Evolutionary conservation across 1,140 invertebrate genomes (phyloP).

Genomic region (Aphaenogaster ashmeadi): DNA sequence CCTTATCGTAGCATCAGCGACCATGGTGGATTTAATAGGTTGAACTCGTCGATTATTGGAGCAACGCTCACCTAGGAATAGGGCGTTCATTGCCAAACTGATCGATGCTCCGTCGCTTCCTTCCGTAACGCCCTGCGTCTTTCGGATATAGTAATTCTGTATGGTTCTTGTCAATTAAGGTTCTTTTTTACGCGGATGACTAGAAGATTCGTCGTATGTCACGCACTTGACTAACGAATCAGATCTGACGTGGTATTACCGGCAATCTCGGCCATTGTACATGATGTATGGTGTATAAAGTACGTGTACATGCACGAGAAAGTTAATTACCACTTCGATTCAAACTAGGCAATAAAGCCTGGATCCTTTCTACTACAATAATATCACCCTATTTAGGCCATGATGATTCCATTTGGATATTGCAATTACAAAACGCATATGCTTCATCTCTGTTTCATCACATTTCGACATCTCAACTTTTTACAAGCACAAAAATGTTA

Average conservation of each 20-base stretch:
- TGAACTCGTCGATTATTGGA: background rate
- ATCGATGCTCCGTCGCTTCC: constrained; percentile 34
- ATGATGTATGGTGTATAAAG: background rate
- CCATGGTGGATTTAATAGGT: too few relatives aligned
- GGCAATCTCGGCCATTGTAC: background rate
- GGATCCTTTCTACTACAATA: background rate
- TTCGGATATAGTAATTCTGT: background rate
- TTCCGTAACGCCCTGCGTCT: background rate
- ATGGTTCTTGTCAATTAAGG: constrained; percentile 1
- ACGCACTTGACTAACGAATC: background rate
- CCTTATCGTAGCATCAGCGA: background rate
- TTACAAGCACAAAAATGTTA: background rate
- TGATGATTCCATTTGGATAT: background rate
- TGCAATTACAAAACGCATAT: background rate
- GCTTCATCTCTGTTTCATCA: background rate
- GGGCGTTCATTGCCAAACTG: constrained; percentile 34
- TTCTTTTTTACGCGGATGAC: background rate
- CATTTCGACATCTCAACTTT: background rate
- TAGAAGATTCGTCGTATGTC: background rate
- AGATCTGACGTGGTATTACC: background rate
- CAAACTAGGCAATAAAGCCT: background rate
- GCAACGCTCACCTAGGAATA: background rate
- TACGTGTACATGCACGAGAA: background rate
- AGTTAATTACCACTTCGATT: background rate
- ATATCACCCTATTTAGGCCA: background rate